Conservation (phyloP, 2,888 invertebrate genomes). For the Tuta absoluta region DNA sequence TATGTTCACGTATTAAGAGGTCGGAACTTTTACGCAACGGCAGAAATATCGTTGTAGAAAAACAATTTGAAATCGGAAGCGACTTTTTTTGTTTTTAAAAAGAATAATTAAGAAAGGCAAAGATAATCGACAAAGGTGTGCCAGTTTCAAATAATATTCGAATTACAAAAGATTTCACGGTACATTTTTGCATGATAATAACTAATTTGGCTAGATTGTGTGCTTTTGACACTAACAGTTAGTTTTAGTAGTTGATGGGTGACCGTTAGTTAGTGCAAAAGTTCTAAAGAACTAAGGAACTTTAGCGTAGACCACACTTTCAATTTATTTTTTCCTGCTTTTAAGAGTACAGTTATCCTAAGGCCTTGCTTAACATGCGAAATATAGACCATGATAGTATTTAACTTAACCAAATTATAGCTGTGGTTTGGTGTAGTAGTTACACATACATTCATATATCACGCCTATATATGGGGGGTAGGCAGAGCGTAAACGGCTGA, state of each 20-base stretch:
- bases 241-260: slow-evolving; percentile 3
- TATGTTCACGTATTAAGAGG: not conserved
- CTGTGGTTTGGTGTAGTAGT: too few relatives aligned
- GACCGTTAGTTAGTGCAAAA: not conserved
- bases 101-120: slow-evolving; percentile 27
- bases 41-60: not conserved
- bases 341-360: too few relatives aligned
- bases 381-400: too few relatives aligned
- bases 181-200: slow-evolving; percentile 2
- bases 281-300: not conserved
- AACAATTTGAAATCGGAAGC: slow-evolving; percentile 20
- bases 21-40: not conserved
- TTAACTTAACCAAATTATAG: too few relatives aligned
- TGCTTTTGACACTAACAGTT: slow-evolving; percentile 1
- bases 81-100: slow-evolving; percentile 14
- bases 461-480: too few relatives aligned
- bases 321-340: too few relatives aligned
- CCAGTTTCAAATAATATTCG: slow-evolving; percentile 8
- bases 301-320: too few relatives aligned
- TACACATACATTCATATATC: too few relatives aligned
- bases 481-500: too few relatives aligned
- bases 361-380: too few relatives aligned
- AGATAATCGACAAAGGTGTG: slow-evolving; percentile 32
- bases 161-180: slow-evolving; percentile 12
- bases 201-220: slow-evolving; percentile 7